Conservation (phyloP, 2,888 invertebrate species). For the Drosophila longiperda region DNA sequence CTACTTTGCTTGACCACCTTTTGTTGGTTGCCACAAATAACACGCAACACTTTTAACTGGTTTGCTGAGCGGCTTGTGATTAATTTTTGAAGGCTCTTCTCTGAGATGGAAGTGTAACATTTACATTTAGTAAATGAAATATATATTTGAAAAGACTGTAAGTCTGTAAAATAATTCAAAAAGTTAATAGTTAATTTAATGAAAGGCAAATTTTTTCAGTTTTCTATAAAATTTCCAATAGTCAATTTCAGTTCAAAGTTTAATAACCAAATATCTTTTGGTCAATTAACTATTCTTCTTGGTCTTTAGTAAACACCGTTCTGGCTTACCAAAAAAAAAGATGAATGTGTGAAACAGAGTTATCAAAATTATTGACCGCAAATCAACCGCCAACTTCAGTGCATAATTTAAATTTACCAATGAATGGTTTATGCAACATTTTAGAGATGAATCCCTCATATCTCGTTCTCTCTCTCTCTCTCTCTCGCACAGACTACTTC, state of each 20-base stretch:
- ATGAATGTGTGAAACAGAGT: constrained; percentile 57
- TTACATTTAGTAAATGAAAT: background rate
- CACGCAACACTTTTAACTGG: constrained; percentile 34
- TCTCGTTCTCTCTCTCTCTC: background rate
- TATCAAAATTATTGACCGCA: constrained; percentile 62
- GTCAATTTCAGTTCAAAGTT: background rate
- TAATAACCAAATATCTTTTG: background rate
- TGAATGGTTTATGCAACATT: constrained; percentile 49
- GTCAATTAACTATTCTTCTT: background rate
- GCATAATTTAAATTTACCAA: constrained; percentile 69
- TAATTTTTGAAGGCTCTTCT: background rate
- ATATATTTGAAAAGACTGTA: background rate
- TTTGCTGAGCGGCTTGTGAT: constrained; percentile 4
- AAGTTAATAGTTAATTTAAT: background rate
- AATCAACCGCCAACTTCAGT: constrained; percentile 47
- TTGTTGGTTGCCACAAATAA: constrained; percentile 1
- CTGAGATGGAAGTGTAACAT: background rate
- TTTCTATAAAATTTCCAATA: background rate
- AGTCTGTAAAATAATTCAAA: background rate
- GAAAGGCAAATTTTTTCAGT: background rate
- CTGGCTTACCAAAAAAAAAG: background rate
- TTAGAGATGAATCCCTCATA: background rate
- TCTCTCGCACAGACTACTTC: background rate
- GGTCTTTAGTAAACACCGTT: background rate
- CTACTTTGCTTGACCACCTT: no score